Base-by-base conservation (phyloP, 1,140 invertebrate genomes). In the Drosophila arizonae region DNA sequence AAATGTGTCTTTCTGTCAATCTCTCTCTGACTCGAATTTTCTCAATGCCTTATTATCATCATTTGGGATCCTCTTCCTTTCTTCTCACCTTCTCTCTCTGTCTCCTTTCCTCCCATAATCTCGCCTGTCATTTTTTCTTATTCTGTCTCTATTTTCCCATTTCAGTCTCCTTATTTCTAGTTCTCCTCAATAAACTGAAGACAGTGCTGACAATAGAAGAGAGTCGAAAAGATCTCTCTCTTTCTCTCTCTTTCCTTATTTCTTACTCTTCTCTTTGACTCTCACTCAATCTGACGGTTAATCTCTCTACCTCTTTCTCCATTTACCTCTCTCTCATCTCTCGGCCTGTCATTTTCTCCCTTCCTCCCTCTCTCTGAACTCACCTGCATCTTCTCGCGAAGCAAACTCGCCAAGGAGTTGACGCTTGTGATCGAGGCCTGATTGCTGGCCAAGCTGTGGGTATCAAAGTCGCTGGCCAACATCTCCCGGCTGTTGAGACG, bases 351-450 rank as follows among this genome's bases (percentile, higher is more conserved):
- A 51, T 6, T 33, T 10, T 45, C 51, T 54, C 41, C 77, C 33
- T 52, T 1, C 13, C 90, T 81, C n/a, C 15, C n/a, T 39, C 36
- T 45, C 43, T 15, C 15, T 13, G 2, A 13, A 46, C 43, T 46
- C 91, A 96, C 94, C 92, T 96, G 95, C 54, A 97, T 92, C 93
- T 97, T 96, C 84, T 97, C 96, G 74, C 95, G 95, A 1, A 97
- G 92, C 46, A 97, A 92, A 91, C 96, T 96, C 48, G 96, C 96
- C 48, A 97, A 94, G 1, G 96, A 96, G 87, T 97, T 97, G 46
- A 96, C 94, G 60, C 95, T 96, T 0, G 96, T 96, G 74, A 97
- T 95, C 4, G 96, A 96, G 66, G 90, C 84, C 64, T 92, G 91
- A 46, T 92, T 91, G 65, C 91, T 91, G 33, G 90, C 87, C 46